A percentile compares a stretch with the other conserved stretches of the same genome.
phyloP scores from a whole-genome alignment of 2,888 invertebrate species.

The Cantharis flavilabris region DNA sequence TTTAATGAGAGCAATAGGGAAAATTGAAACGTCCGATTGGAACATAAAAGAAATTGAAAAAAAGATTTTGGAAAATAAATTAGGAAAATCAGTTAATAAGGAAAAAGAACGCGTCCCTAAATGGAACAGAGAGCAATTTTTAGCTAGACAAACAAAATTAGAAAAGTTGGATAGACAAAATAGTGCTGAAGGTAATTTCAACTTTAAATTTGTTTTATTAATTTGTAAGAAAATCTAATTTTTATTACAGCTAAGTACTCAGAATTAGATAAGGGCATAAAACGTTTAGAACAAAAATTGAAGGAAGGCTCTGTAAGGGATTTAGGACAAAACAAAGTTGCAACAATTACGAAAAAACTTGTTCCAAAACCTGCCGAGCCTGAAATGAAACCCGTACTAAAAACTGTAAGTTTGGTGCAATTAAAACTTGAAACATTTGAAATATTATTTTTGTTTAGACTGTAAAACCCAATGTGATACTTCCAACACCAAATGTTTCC shows the following conservation, averaged over 20 bases:
- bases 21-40: slow-evolving; percentile 89
- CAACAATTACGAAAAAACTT: slow-evolving; percentile 83
- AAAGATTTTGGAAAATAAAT: slow-evolving; percentile 79
- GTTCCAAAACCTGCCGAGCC: slow-evolving; percentile 58
- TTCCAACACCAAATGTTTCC: slow-evolving; percentile 70
- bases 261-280: slow-evolving; percentile 74
- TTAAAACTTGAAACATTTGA: background rate
- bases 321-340: slow-evolving; percentile 76
- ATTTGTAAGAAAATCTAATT: background rate
- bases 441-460: slow-evolving; percentile 51
- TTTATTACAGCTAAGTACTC: slow-evolving; percentile 64
- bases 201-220: background rate
- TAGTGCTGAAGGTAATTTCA: slow-evolving; percentile 54
- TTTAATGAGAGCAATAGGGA: slow-evolving; percentile 83
- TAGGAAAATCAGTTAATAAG: slow-evolving; percentile 65
- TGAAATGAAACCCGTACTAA: slow-evolving; percentile 50
- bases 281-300: slow-evolving; percentile 71
- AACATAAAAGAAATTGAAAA: slow-evolving; percentile 89
- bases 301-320: slow-evolving; percentile 78
- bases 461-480: slow-evolving; percentile 62
- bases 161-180: slow-evolving; percentile 66
- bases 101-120: slow-evolving; percentile 80
- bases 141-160: slow-evolving; percentile 72
- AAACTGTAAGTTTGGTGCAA: slow-evolving; percentile 58
- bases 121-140: slow-evolving; percentile 85